Evolutionary conservation across 2,113 vertebrate species (phyloP), one percentile per base, ranked within the genome.

Genomic region (Rhodinocichla rosea): DNA sequence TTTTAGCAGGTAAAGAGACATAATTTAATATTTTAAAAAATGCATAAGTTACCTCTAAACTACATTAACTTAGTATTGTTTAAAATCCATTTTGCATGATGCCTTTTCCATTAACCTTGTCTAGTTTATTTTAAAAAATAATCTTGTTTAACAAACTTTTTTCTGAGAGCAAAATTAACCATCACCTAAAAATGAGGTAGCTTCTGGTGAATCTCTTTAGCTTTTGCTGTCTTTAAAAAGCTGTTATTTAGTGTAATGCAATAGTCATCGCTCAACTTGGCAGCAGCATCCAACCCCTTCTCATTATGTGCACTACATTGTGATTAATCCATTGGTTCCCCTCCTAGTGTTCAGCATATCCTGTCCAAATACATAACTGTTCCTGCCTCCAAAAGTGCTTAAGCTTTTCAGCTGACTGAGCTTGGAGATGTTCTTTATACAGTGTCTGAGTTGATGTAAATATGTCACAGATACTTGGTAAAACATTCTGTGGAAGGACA

Each of bases 1-100:
- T 98, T 98, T 98, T 98, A 98, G 98, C 98, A 98, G 98, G 98
- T 98, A 98, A 98, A 98, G 98, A 98, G 97, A 97, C 95, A 97
- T 98, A 98, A 97, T 91, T 97, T 97, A 98, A 92, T 97, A 95
- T 94, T 97, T 97, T 91, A 15, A 50, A 96, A 95, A 91, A 53
- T 97, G 67, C 50, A 86, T 95, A 98, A 97, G 96, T 96, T 97
- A 96, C 95, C 88, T 97, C 96, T 98, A 97, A 97, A 96, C 96
- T 92, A 60, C 91, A 96, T 97, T 97, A 97, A 97, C 97, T 94
- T 96, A 97, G 95, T 93, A 70, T 94, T 96, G 76, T 96, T 96
- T 96, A 97, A 96, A 97, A 95, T 97, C 79, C 83, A 93, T 97
- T 97, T 97, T 98, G 98, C 98, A 98, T 92, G 96, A 81, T 92